Conservation (phyloP, 2,113 vertebrate species). For the Erinaceus europaeus region DNA sequence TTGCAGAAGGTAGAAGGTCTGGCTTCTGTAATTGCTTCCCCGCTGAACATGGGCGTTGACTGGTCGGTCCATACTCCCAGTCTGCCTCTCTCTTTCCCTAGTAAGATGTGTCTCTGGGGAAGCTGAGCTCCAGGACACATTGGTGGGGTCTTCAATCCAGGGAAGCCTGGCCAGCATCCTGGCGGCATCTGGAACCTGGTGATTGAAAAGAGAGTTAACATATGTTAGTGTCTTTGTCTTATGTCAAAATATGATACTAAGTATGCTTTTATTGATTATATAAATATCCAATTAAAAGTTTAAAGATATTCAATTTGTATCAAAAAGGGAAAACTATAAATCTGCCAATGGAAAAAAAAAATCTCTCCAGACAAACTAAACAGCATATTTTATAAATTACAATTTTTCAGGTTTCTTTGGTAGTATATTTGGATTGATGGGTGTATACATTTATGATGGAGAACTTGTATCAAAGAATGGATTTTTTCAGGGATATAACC, state of each 20-base stretch:
- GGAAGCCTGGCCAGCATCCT: too few species aligned
- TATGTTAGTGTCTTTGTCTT: background rate
- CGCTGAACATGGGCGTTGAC: too few species aligned
- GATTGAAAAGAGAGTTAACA: too few species aligned
- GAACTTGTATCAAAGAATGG: conserved; percentile 90
- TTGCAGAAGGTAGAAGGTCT: too few species aligned
- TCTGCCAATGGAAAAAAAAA: background rate
- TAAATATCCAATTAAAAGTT: background rate
- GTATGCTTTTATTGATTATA: background rate
- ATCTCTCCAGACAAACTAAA: conserved; percentile 6
- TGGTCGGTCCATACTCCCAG: too few species aligned
- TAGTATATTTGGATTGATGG: conserved; percentile 93
- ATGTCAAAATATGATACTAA: background rate
- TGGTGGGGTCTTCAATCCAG: too few species aligned
- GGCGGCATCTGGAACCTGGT: too few species aligned
- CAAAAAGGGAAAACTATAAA: background rate
- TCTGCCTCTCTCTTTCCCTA: too few species aligned
- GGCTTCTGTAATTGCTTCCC: too few species aligned
- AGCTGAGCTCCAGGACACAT: too few species aligned
- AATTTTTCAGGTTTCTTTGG: conserved; percentile 91
- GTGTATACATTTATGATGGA: conserved; percentile 93
- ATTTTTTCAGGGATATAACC: conserved; percentile 98
- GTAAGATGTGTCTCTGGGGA: too few species aligned
- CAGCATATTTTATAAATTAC: background rate
- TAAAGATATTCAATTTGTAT: conserved; percentile 26